Base-by-base conservation (phyloP, 2,113 vertebrate species). In the Corythoichthys intestinalis region DNA sequence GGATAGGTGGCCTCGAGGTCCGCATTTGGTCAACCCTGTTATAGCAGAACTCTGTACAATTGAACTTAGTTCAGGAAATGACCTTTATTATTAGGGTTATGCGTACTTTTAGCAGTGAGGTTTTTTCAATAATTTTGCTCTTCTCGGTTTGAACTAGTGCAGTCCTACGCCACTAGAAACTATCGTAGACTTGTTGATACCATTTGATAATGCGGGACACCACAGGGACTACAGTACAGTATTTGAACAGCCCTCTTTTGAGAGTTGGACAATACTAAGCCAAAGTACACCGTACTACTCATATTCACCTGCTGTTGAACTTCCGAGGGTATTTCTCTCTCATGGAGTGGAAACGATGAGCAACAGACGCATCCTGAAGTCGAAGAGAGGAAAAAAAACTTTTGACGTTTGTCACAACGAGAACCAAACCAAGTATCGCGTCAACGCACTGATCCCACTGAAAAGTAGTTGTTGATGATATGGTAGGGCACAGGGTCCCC, bases 381-480 rank as follows among this genome's bases (percentile, higher is more conserved):
- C 20, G 20, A 28, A 66, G 48, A 35, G 67, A 44, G 59, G 46
- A 64, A 14, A 15, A 3, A 69, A 15, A 35, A 4, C 2, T 50
- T 50, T 50, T 12, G 13, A 13, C 2, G 13, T 50, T 50, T 50
- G 10, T 15, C 14, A 15, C 48, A 13, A 2, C 14, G 13, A 35
- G 6, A 35, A 14, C 47, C 47, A 49, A 10, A 28, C 41, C 10
- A 13, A 63, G n/a, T 37, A 4, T 44, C 53, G 41, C 41, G 6
- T 44, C 28, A 37, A 66, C 94, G 88, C 85, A 96, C 95, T 93
- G 96, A 94, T 65, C 95, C 95, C 2, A 97, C 91, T 69, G 95
- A 96, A 88, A 97, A 96, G 84, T 97, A 97, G 90, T 95, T 97
- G 85, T 96, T 96, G 85, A 96, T 94, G 85, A 97, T 96, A 15